Evolutionary conservation across 2,888 invertebrate species (phyloP).

Genomic region (Yponomeuta evonymella): DNA sequence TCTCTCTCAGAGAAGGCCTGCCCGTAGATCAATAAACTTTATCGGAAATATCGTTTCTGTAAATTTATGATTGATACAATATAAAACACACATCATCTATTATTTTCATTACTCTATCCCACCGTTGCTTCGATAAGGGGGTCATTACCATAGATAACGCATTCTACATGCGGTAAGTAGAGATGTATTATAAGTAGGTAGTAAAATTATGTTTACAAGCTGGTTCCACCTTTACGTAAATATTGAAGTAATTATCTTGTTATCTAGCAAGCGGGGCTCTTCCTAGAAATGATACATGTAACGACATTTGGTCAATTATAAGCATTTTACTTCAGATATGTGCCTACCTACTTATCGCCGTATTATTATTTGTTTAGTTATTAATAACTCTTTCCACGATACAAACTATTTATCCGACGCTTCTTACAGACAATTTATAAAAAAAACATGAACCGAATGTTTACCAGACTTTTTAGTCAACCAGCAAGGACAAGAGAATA

Average conservation of each 20-base stretch:
- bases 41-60: too few relatives aligned
- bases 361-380: too few relatives aligned
- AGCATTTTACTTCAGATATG: too few relatives aligned
- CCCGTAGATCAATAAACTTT: too few relatives aligned
- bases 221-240: not conserved
- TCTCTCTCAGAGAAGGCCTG: too few relatives aligned
- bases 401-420: not conserved
- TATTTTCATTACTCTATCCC: not conserved
- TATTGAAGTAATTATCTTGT: not conserved
- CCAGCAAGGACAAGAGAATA: not conserved
- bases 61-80: too few relatives aligned
- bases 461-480: constrained; percentile 7
- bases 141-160: constrained; percentile 36
- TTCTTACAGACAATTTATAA: not conserved
- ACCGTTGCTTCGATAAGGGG: constrained; percentile 29
- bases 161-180: not conserved
- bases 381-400: too few relatives aligned
- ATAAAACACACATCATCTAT: too few relatives aligned
- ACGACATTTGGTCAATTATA: too few relatives aligned
- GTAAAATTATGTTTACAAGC: not conserved
- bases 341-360: too few relatives aligned
- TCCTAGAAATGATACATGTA: too few relatives aligned
- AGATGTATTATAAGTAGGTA: not conserved
- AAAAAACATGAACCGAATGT: not conserved
- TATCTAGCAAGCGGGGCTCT: too few relatives aligned